Conservation (phyloP, 2,797 vertebrate species). For the Myiotriccus ornatus region DNA sequence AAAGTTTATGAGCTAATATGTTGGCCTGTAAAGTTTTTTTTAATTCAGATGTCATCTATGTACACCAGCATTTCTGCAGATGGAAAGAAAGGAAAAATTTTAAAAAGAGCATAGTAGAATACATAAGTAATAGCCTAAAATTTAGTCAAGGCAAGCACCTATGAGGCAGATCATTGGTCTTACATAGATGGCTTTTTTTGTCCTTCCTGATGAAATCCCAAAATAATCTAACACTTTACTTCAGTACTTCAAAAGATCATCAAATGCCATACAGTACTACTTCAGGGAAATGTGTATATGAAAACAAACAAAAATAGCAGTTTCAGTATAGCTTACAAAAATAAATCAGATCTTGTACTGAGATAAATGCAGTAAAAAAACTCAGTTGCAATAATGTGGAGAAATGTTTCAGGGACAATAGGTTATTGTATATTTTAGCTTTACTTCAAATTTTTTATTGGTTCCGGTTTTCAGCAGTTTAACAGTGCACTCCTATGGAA, state of each 20-base stretch:
- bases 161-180: background rate
- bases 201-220: background rate
- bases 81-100: background rate
- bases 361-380: background rate
- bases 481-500: background rate
- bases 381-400: background rate
- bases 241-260: background rate
- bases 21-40: background rate
- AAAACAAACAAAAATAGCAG: background rate
- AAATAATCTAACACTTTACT: background rate
- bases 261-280: background rate
- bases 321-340: background rate
- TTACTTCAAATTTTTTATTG: background rate
- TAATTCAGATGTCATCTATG: background rate
- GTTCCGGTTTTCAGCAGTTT: background rate
- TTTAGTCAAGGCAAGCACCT: background rate
- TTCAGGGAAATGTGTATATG: background rate
- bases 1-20: background rate
- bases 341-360: background rate
- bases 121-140: background rate
- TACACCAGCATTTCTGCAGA: background rate
- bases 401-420: background rate
- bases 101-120: background rate
- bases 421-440: background rate
- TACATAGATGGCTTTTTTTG: background rate